A percentile compares a stretch with the other conserved stretches of the same genome.
Evolutionary conservation across 2,888 invertebrate species (phyloP).

Genomic region (Catocala sponsa): DNA sequence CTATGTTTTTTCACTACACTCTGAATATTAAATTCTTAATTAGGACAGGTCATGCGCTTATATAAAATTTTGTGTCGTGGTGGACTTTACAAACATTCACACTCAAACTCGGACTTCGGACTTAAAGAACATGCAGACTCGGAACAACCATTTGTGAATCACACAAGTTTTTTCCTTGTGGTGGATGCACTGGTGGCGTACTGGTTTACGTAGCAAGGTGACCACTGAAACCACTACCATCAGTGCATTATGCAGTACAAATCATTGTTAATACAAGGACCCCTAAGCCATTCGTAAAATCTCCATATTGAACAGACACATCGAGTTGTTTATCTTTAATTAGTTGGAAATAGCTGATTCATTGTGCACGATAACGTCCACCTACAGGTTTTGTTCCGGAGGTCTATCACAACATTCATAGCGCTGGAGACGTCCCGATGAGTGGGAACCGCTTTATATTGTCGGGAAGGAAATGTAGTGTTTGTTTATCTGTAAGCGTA

Average conservation of each 20-base stretch:
- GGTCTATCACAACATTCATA: slow-evolving; percentile 64
- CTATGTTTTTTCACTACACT: too few species aligned
- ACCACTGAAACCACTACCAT: background rate
- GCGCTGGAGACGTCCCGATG: slow-evolving; percentile 35
- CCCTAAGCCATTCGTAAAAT: slow-evolving; percentile 34
- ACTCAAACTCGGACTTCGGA: too few species aligned
- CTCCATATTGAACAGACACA: slow-evolving; percentile 50
- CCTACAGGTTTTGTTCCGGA: slow-evolving; percentile 39
- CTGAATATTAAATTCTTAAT: too few species aligned
- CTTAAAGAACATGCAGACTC: too few species aligned
- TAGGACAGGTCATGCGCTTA: too few species aligned
- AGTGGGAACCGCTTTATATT: slow-evolving; percentile 35
- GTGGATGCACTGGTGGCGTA: too few species aligned
- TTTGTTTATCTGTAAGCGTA: too few species aligned
- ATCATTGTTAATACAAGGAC: slow-evolving; percentile 14
- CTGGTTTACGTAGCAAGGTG: too few species aligned
- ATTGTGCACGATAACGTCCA: slow-evolving; percentile 64
- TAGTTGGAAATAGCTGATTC: slow-evolving; percentile 77
- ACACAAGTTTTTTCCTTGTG: too few species aligned
- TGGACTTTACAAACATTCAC: too few species aligned
- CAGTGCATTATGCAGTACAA: background rate
- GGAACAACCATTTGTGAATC: too few species aligned
- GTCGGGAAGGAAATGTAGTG: background rate
- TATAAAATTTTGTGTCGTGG: too few species aligned
- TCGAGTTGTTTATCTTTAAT: slow-evolving; percentile 81